These are phyloP conservation scores for Uria lomvia DNA, from an alignment of 2,113 vertebrate genomes.

Conservation along the genomic window DNA sequence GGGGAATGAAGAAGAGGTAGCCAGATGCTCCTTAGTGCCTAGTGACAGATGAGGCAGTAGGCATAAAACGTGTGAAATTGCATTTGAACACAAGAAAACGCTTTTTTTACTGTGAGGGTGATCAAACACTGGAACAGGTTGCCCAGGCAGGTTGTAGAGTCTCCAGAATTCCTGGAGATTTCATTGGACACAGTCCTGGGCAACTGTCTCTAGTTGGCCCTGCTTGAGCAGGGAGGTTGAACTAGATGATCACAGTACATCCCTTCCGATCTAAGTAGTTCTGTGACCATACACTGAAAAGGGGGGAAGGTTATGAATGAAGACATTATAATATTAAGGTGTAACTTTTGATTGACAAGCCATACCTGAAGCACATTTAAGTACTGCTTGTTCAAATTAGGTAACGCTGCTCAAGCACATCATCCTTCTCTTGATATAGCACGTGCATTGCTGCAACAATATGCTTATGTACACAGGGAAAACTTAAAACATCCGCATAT, in stretches of 20 bases:
- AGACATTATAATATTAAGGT: background rate
- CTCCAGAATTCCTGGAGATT: background rate
- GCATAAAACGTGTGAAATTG: background rate
- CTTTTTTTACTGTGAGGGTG: background rate
- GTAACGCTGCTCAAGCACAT: background rate
- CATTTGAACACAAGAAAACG: background rate
- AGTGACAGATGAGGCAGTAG: background rate
- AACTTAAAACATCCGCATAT: fast-evolving
- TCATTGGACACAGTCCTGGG: background rate
- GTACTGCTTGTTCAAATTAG: background rate
- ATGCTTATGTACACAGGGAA: background rate
- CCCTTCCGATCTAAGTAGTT: background rate
- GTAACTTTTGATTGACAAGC: background rate
- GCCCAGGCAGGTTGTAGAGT: background rate
- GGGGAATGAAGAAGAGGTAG: background rate
- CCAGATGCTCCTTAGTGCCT: background rate
- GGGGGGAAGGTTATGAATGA: background rate
- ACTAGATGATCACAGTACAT: background rate
- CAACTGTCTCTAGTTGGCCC: background rate
- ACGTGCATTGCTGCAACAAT: background rate
- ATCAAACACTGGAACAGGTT: background rate
- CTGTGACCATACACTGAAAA: background rate
- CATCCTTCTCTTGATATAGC: background rate
- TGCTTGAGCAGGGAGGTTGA: background rate
- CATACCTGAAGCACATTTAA: background rate